Conservation (phyloP, 2,113 vertebrate genomes). For the Odocoileus hemionus region DNA sequence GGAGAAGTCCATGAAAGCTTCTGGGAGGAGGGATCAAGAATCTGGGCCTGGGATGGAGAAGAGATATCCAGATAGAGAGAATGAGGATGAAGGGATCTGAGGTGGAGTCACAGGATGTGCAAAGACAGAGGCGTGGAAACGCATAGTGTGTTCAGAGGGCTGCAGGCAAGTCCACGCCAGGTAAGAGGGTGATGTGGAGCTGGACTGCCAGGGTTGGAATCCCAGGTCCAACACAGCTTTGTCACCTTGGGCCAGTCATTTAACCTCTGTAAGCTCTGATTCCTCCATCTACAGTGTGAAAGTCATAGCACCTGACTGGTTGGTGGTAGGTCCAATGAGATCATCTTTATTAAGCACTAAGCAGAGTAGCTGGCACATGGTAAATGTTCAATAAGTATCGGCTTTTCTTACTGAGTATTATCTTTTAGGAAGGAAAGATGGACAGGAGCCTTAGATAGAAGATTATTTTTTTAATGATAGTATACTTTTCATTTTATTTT, state of each 20-base stretch:
- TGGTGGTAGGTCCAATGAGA: neutral
- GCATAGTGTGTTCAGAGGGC: rapidly evolving
- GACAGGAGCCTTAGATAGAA: neutral
- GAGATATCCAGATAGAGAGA: neutral
- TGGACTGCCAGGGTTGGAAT: neutral
- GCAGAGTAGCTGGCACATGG: rapidly evolving
- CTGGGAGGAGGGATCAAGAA: neutral
- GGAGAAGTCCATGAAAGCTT: neutral
- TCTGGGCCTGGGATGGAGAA: neutral
- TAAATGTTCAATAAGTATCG: neutral
- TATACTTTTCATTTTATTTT: neutral
- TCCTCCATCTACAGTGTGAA: rapidly evolving
- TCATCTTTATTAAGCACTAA: neutral
- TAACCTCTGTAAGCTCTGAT: neutral
- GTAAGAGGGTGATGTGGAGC: neutral
- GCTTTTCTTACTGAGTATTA: neutral
- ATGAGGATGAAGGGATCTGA: neutral
- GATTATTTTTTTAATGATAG: neutral
- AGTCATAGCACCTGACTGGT: neutral
- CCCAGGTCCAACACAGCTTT: neutral
- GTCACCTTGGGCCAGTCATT: neutral
- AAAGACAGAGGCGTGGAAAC: neutral
- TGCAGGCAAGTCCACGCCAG: rapidly evolving
- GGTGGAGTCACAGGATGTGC: neutral
- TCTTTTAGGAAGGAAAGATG: neutral